Percentiles rank a stretch among this genome's conserved stretches.
Evolutionary conservation across 2,888 invertebrate genomes (phyloP).

Genomic region (Epinotia brunnichana): DNA sequence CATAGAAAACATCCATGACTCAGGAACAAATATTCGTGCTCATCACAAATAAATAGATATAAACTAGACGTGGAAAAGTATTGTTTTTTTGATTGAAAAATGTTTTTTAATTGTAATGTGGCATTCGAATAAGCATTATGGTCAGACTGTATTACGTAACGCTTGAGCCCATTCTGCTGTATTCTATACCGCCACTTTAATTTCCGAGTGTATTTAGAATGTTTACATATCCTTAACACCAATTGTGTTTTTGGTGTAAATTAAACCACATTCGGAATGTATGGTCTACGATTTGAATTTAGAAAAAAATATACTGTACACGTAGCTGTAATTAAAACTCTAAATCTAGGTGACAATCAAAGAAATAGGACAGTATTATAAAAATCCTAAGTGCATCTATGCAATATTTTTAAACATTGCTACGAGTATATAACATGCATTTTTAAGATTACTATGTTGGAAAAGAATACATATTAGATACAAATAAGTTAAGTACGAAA

Average conservation of each 20-base stretch:
- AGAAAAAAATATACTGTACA: neutral
- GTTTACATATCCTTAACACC: slow-evolving; percentile 1
- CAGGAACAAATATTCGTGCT: no score
- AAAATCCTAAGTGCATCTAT: neutral
- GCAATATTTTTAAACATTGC: neutral
- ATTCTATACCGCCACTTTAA: neutral
- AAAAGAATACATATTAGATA: neutral
- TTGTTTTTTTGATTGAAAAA: neutral
- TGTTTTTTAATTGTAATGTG: neutral
- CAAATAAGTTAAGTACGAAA: neutral
- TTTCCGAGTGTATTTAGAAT: neutral
- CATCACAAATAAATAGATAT: no score
- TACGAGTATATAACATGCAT: slow-evolving; percentile 5
- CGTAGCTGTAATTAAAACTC: neutral
- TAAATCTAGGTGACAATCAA: neutral
- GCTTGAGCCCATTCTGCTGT: neutral
- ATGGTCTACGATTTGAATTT: slow-evolving; percentile 3
- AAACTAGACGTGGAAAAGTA: no score
- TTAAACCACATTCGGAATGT: neutral
- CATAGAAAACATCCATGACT: no score
- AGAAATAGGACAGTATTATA: neutral
- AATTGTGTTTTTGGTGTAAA: slow-evolving; percentile 9
- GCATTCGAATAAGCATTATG: neutral
- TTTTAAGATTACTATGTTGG: neutral
- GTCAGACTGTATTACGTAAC: neutral